Percentiles rank a stretch among this genome's conserved stretches.
phyloP scores from a whole-genome alignment of 2,888 invertebrate genomes.

The Lepidocyrtinus sp. region DNA sequence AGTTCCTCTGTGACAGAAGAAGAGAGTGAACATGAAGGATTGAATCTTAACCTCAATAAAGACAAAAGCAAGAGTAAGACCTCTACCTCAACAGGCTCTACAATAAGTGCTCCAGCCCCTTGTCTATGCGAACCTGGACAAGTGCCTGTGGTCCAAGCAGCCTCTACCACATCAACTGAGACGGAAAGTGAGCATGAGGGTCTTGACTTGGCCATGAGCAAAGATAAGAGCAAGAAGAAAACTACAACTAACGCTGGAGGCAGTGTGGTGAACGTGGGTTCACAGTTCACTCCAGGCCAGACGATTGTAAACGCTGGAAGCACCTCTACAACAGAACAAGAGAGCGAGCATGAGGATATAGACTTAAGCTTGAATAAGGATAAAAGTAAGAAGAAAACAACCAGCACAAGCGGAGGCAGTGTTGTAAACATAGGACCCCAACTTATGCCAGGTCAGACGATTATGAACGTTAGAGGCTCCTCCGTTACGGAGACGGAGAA shows the following conservation, averaged over 20 bases:
- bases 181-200: slow-evolving; percentile 15
- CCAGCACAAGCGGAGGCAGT: background rate
- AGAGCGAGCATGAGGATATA: background rate
- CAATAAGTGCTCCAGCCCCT: too few relatives aligned
- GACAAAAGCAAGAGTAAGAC: slow-evolving; percentile 29
- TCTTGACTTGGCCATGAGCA: background rate
- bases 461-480: background rate
- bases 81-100: slow-evolving; percentile 7
- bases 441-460: background rate
- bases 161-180: slow-evolving; percentile 10
- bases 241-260: background rate
- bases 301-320: background rate
- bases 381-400: background rate
- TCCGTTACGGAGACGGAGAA: slow-evolving; percentile 17
- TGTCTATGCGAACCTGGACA: too few relatives aligned
- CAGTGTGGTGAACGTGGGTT: background rate
- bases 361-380: background rate
- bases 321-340: background rate
- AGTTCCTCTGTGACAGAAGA: background rate
- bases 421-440: too few relatives aligned
- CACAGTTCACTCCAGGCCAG: background rate
- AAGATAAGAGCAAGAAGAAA: slow-evolving; percentile 17
- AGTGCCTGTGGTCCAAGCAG: too few relatives aligned
- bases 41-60: slow-evolving; percentile 2
- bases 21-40: slow-evolving; percentile 25